Evolutionary conservation across 1,140 invertebrate genomes (phyloP).

Genomic region (Drosophila bifasciata): DNA sequence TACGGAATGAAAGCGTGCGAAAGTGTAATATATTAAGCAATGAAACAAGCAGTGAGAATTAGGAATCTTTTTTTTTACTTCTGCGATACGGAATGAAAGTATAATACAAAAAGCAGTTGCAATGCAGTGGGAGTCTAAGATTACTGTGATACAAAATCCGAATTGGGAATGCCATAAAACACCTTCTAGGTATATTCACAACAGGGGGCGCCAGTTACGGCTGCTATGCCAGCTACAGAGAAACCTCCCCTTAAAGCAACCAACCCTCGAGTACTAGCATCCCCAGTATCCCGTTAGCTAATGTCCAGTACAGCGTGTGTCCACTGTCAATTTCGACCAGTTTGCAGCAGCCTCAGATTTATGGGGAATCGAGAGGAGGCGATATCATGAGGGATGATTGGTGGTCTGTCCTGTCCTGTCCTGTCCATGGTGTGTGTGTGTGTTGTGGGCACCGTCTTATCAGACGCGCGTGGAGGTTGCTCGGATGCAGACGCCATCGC

Average conservation of each 20-base stretch:
- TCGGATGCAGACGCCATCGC: constrained; percentile 56
- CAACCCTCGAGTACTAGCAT: too few species aligned
- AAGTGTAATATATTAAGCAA: too few species aligned
- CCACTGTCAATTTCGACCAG: constrained; percentile 18
- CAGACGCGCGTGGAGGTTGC: constrained; percentile 78
- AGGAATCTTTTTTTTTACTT: too few species aligned
- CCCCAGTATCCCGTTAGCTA: accelerated
- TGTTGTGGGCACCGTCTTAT: constrained; percentile 58
- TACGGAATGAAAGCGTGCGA: too few species aligned
- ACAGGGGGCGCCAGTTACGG: background rate
- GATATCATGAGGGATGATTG: constrained; percentile 32
- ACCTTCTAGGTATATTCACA: background rate
- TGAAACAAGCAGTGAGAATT: too few species aligned
- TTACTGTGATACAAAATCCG: too few species aligned
- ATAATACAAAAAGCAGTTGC: too few species aligned
- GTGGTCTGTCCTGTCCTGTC: too few species aligned
- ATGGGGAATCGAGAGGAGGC: constrained; percentile 11
- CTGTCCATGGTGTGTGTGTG: too few species aligned
- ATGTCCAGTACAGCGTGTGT: background rate
- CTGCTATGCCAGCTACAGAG: background rate
- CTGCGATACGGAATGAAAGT: too few species aligned
- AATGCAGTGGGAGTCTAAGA: too few species aligned
- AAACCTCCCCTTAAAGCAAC: background rate
- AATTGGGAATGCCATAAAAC: too few species aligned
- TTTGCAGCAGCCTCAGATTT: background rate